Evolutionary conservation across 1,140 invertebrate species (phyloP).

Genomic region (Apis florea): DNA sequence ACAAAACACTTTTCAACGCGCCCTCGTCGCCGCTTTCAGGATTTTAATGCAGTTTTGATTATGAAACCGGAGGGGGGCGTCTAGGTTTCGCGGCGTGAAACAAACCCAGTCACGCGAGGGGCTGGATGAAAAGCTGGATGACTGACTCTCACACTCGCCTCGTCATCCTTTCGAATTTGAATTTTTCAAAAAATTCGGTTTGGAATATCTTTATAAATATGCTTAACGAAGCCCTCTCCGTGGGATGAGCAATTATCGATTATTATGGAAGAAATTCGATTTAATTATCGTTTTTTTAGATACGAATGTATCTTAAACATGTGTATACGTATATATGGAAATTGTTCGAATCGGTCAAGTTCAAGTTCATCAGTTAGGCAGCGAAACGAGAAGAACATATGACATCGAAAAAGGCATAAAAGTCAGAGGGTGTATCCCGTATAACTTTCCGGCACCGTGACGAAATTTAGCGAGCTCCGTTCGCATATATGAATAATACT

Average conservation of each 20-base stretch:
- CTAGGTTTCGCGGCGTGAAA: conserved; percentile 45
- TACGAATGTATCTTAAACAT: too few species aligned
- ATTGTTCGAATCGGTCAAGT: conserved; percentile 2
- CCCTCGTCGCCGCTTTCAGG: conserved; percentile 58
- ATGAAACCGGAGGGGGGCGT: conserved; percentile 44
- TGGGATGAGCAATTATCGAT: too few species aligned
- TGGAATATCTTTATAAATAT: too few species aligned
- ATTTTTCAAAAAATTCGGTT: conserved; percentile 46
- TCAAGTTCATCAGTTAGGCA: conserved; percentile 15
- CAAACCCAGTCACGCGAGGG: conserved; percentile 34
- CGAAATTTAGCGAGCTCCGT: conserved; percentile 74
- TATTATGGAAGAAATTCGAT: too few species aligned
- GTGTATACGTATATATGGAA: too few species aligned
- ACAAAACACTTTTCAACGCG: conserved; percentile 69
- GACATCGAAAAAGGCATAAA: conserved; percentile 73
- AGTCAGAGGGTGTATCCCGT: conserved; percentile 68
- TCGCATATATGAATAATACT: conserved; percentile 75
- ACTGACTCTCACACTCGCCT: conserved; percentile 4
- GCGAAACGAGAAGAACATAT: conserved; percentile 60
- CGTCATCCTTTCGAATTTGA: conserved; percentile 48
- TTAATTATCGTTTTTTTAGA: too few species aligned
- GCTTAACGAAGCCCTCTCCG: too few species aligned
- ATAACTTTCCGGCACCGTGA: conserved; percentile 70
- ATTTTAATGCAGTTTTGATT: conserved; percentile 73
- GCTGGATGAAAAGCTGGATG: conserved; percentile 21